A percentile compares a stretch with the other conserved stretches of the same genome.
Conservation (phyloP, 1,140 invertebrate genomes). For the Aphidius gifuensis region DNA sequence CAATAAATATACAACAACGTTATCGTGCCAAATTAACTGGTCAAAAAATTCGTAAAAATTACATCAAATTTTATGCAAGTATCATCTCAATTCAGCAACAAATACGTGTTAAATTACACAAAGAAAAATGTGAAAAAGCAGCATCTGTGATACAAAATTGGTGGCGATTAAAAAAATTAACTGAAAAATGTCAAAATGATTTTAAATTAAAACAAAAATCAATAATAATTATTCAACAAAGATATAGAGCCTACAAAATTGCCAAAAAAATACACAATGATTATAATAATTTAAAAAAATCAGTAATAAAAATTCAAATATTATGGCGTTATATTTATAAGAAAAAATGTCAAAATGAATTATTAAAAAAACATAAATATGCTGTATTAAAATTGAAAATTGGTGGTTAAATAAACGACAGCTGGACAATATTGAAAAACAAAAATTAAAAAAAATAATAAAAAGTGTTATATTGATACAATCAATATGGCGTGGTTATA, state of each 20-base stretch:
- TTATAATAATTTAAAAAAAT: conserved; percentile 28
- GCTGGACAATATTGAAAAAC: conserved; percentile 47
- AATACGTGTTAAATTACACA: too few species aligned
- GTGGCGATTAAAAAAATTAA: conserved; percentile 34
- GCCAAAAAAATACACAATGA: conserved; percentile 32
- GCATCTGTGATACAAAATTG: conserved; percentile 35
- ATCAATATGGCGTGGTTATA: conserved; percentile 64
- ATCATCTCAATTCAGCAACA: neutral
- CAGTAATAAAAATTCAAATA: conserved; percentile 32
- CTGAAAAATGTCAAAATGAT: conserved; percentile 24
- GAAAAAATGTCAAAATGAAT: neutral
- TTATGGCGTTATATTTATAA: conserved; percentile 30
- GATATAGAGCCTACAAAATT: conserved; percentile 40
- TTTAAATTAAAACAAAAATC: conserved; percentile 38
- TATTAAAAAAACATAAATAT: neutral
- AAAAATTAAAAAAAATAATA: conserved; percentile 34
- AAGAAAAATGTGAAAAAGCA: conserved; percentile 26
- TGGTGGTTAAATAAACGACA: conserved; percentile 31
- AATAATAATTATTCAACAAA: conserved; percentile 38
- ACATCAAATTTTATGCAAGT: neutral
- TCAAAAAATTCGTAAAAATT: neutral
- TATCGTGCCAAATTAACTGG: conserved; percentile 19
- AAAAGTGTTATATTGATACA: conserved; percentile 64
- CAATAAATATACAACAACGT: conserved; percentile 28
- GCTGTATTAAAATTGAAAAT: conserved; percentile 34